Percentiles rank a stretch among this genome's conserved stretches.
phyloP scores from a whole-genome alignment of 2,797 vertebrate species.

The Peromyscus aztecus region DNA sequence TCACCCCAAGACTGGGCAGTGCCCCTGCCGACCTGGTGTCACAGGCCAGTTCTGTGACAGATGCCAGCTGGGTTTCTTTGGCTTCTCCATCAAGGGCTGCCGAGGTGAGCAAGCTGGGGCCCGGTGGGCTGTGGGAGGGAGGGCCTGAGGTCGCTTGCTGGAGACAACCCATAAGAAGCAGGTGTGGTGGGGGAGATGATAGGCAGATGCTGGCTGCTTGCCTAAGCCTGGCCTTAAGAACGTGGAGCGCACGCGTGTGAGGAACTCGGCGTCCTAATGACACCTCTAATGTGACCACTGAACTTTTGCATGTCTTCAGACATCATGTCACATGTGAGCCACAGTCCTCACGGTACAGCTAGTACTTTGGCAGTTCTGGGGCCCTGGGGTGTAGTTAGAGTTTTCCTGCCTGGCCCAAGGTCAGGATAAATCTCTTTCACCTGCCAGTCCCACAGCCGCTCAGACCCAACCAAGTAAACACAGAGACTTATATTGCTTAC shows the following conservation, averaged over 20 bases:
- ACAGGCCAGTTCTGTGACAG: slow-evolving; percentile 90
- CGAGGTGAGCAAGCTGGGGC: slow-evolving; percentile 87
- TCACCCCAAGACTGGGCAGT: slow-evolving; percentile 92
- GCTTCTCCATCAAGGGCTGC: slow-evolving; percentile 94
- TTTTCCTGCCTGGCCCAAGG: no score
- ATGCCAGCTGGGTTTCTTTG: slow-evolving; percentile 93
- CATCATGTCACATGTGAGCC: not conserved
- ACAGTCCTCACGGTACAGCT: fast-evolving
- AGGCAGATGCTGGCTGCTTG: fast-evolving
- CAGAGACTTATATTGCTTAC: no score
- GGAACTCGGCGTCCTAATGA: fast-evolving
- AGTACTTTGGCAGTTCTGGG: not conserved
- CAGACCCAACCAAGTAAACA: no score
- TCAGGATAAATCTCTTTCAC: no score
- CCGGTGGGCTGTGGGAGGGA: fast-evolving
- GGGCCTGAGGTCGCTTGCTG: not conserved
- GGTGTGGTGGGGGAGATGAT: fast-evolving
- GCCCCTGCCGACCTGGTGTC: slow-evolving; percentile 91
- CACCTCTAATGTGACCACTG: fast-evolving
- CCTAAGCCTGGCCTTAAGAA: fast-evolving
- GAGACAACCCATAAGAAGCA: fast-evolving
- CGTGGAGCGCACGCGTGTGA: fast-evolving
- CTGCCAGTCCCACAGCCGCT: no score
- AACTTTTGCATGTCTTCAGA: not conserved
- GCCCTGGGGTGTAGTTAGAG: no score